Conservation (phyloP, 2,113 vertebrate species). For the Oryzias woworae region DNA sequence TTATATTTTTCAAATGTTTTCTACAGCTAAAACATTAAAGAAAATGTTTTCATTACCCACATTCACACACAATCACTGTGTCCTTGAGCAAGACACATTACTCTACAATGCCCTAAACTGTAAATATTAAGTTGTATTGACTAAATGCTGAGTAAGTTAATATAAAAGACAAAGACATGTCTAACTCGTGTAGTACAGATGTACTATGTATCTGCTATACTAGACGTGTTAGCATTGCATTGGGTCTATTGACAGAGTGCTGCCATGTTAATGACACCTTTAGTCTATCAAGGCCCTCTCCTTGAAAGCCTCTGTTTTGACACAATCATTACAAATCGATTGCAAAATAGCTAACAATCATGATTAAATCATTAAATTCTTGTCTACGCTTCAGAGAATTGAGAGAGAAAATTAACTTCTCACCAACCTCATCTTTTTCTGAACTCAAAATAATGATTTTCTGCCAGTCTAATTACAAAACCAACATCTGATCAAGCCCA, state of each 20-base stretch:
- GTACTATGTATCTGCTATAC: too few species aligned
- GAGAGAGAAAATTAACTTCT: slow-evolving; percentile 99
- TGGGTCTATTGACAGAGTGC: slow-evolving; percentile 53
- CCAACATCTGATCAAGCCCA: slow-evolving; percentile 99
- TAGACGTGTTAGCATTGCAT: slow-evolving; percentile 33
- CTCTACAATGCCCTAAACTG: too few species aligned
- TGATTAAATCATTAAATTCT: slow-evolving; percentile 99
- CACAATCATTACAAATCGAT: slow-evolving; percentile 99
- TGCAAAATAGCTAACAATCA: slow-evolving; percentile 99
- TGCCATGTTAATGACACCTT: slow-evolving; percentile 73
- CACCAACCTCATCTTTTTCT: slow-evolving; percentile 99
- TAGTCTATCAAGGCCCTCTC: slow-evolving; percentile 78
- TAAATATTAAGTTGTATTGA: too few species aligned
- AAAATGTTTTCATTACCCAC: too few species aligned
- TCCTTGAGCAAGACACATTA: too few species aligned
- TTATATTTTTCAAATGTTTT: too few species aligned
- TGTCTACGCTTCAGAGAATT: slow-evolving; percentile 99
- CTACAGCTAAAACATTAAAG: too few species aligned
- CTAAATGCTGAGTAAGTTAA: too few species aligned
- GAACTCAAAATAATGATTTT: slow-evolving; percentile 99
- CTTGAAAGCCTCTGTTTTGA: slow-evolving; percentile 90
- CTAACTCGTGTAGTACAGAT: too few species aligned
- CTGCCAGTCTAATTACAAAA: slow-evolving; percentile 99
- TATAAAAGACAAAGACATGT: too few species aligned
- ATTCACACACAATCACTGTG: too few species aligned